Percentiles rank a stretch among this genome's conserved stretches.
Conservation (phyloP, 1,140 invertebrate species). For the Trichonephila inaurata region DNA sequence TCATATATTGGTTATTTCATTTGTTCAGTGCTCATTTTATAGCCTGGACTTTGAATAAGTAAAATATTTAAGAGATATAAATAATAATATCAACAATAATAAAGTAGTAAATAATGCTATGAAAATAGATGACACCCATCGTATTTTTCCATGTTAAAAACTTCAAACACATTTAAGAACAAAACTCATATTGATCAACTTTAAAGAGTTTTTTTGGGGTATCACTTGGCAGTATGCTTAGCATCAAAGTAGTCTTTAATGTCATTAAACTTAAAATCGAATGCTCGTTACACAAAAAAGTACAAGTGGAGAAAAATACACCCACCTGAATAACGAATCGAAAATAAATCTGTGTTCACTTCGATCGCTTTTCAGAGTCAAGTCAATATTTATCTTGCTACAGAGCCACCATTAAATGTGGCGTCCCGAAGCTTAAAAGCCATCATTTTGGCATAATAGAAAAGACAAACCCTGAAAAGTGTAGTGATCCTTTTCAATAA, state of each 20-base stretch:
- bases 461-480: constrained; percentile 33
- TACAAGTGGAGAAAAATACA: background rate
- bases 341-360: constrained; percentile 58
- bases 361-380: constrained; percentile 9
- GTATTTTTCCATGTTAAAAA: no score
- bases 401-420: constrained; percentile 37
- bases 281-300: background rate
- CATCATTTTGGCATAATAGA: constrained; percentile 44
- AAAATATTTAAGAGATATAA: no score
- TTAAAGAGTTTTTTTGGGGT: no score
- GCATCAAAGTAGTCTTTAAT: background rate
- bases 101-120: no score
- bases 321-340: constrained; percentile 27
- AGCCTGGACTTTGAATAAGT: no score
- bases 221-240: no score
- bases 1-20: no score
- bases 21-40: no score
- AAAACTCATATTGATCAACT: no score
- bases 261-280: constrained; percentile 32
- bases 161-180: no score
- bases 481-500: constrained; percentile 45
- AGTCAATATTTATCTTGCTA: constrained; percentile 61
- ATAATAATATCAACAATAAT: no score
- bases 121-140: no score
- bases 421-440: constrained; percentile 55